These are phyloP conservation scores for Nothoprocta perdicaria DNA, from an alignment of 2,113 vertebrate species.

Conservation along the genomic window DNA sequence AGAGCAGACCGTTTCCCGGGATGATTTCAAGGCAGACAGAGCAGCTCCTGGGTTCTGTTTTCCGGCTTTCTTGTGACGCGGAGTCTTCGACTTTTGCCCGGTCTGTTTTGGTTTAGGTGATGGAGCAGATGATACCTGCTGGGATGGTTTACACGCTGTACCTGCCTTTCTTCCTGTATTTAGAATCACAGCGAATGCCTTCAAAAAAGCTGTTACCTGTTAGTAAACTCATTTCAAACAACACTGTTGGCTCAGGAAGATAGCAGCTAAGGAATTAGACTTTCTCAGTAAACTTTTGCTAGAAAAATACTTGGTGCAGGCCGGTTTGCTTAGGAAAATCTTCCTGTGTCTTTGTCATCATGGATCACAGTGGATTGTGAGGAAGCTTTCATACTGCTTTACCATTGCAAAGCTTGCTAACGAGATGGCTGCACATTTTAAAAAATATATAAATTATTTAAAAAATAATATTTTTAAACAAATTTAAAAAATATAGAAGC, in stretches of 20 bases:
- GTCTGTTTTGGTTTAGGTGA: not conserved
- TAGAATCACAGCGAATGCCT: not conserved
- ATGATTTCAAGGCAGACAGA: constrained; percentile 16
- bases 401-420: not conserved
- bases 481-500: not conserved
- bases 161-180: not conserved
- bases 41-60: not conserved
- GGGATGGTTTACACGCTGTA: not conserved
- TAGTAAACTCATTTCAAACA: constrained; percentile 7
- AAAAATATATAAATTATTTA: not conserved
- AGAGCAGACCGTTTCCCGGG: not conserved
- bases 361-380: not conserved
- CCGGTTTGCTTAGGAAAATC: not conserved
- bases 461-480: too few relatives aligned
- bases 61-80: not conserved
- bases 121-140: not conserved
- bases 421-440: not conserved
- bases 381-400: not conserved
- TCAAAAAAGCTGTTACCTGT: not conserved
- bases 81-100: not conserved
- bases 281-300: not conserved
- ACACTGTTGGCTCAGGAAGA: not conserved
- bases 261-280: not conserved
- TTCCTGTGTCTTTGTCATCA: not conserved
- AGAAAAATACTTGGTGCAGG: not conserved